Conservation (phyloP, 2,113 vertebrate genomes). For the Sterrhoptilus dennistouni region DNA sequence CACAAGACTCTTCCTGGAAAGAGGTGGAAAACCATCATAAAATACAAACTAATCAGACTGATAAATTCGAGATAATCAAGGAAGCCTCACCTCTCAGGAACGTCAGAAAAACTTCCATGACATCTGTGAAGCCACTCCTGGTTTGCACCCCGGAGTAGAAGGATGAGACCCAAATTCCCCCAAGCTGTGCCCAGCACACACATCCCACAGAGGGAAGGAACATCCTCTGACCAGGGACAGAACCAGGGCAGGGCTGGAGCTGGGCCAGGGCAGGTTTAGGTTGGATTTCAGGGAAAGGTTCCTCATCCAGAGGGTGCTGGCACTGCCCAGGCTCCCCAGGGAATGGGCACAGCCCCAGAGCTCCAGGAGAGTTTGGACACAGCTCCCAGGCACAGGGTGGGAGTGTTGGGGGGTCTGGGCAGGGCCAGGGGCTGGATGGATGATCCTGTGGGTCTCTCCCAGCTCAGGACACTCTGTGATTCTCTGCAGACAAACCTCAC, state of each 20-base stretch:
- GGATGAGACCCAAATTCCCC: background rate
- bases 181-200: background rate
- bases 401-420: background rate
- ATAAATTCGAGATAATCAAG: background rate
- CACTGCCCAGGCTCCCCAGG: background rate
- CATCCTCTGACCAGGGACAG: background rate
- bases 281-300: background rate
- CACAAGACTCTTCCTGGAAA: background rate
- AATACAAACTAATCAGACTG: background rate
- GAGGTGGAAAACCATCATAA: background rate
- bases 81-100: background rate
- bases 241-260: background rate
- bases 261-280: rapidly evolving
- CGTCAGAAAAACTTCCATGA: background rate
- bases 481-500: background rate
- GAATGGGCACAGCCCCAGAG: background rate
- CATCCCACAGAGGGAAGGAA: background rate
- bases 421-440: rapidly evolving
- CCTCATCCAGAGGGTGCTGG: background rate
- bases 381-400: background rate
- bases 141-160: background rate
- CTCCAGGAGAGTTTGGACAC: background rate
- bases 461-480: background rate
- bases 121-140: background rate
- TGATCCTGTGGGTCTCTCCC: background rate